Percentiles rank a stretch among this genome's conserved stretches.
These are phyloP conservation scores for Zenarchopterus dispar DNA, from an alignment of 2,797 vertebrate genomes.

Conservation along the genomic window DNA sequence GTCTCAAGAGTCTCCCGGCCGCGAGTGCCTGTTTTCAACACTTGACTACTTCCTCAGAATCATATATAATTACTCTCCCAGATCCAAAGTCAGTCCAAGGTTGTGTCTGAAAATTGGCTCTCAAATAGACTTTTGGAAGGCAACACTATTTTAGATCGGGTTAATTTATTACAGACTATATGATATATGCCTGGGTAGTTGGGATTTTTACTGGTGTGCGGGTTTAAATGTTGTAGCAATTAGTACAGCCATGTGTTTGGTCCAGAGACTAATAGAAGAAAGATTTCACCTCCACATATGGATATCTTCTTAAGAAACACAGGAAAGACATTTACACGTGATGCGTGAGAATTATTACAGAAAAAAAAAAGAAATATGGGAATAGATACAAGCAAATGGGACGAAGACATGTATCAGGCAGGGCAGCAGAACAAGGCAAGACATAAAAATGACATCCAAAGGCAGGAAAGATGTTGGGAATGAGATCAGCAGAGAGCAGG, in stretches of 20 bases:
- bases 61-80: slow-evolving; percentile 67
- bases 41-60: slow-evolving; percentile 65
- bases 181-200: slow-evolving; percentile 25
- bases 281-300: not conserved
- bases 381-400: not conserved
- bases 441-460: not conserved
- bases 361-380: not conserved
- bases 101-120: slow-evolving; percentile 59
- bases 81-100: slow-evolving; percentile 74
- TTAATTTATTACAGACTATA: slow-evolving; percentile 50
- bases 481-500: slow-evolving; percentile 10
- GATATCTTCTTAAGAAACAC: no score
- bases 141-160: slow-evolving; percentile 26
- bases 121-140: slow-evolving; percentile 45
- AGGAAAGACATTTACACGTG: not conserved
- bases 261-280: slow-evolving; percentile 8
- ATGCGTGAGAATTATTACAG: not conserved
- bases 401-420: not conserved
- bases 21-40: slow-evolving; percentile 64
- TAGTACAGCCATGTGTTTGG: slow-evolving; percentile 18
- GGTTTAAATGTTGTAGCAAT: slow-evolving; percentile 36
- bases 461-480: slow-evolving; percentile 6
- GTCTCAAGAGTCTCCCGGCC: slow-evolving; percentile 67
- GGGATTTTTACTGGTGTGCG: slow-evolving; percentile 6
- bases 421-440: not conserved